Percentiles rank a stretch among this genome's conserved stretches.
These are phyloP conservation scores for Calonectris borealis DNA, from an alignment of 2,113 vertebrate species.

Conservation along the genomic window DNA sequence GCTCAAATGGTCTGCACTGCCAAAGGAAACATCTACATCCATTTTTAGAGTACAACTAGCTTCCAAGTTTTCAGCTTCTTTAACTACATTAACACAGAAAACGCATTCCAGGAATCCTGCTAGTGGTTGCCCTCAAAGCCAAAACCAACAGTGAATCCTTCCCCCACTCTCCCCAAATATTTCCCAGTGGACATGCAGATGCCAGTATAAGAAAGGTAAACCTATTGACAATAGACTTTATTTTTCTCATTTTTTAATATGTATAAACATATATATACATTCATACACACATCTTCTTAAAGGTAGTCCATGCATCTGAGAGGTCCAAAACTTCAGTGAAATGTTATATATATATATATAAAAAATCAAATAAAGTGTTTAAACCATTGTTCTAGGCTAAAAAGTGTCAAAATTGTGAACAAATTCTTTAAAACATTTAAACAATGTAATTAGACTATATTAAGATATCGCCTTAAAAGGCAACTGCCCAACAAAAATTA, in stretches of 20 bases:
- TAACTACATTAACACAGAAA: background rate
- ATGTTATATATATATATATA: background rate
- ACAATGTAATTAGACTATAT: background rate
- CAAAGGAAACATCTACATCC: background rate
- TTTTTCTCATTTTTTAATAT: background rate
- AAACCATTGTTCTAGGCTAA: background rate
- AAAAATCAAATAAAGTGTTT: background rate
- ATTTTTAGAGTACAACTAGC: background rate
- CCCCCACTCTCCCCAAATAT: background rate
- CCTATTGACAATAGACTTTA: rapidly evolving
- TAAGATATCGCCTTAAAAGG: background rate
- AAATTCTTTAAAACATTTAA: background rate
- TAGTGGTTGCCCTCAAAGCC: background rate
- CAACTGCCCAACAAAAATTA: background rate
- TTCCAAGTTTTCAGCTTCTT: background rate
- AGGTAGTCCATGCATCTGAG: background rate
- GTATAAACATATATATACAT: background rate
- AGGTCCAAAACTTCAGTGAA: background rate
- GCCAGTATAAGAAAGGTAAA: background rate
- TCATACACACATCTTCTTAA: background rate
- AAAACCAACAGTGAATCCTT: background rate
- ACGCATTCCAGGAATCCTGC: background rate
- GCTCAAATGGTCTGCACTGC: background rate
- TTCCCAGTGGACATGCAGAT: background rate
- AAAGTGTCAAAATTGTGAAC: background rate